phyloP scores from a whole-genome alignment of 2,888 invertebrate genomes.

The Nomada hirtipes region DNA sequence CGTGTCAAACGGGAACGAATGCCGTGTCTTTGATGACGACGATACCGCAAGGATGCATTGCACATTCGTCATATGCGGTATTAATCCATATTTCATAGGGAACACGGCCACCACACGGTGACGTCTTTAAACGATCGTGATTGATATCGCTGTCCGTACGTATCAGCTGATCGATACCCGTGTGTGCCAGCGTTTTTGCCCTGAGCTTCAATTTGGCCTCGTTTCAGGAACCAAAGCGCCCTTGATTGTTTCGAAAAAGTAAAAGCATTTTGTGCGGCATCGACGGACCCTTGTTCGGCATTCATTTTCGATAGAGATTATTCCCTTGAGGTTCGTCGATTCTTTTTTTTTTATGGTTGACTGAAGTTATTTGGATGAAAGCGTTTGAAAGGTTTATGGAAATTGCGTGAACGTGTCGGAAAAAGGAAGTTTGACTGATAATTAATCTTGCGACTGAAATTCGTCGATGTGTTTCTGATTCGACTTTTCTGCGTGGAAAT shows the following conservation, averaged over 20 bases:
- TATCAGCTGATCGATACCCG: slow-evolving; percentile 45
- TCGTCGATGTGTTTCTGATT: no score
- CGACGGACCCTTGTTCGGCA: not conserved
- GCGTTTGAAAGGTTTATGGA: no score
- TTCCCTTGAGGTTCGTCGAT: not conserved
- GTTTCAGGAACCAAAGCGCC: slow-evolving; percentile 9
- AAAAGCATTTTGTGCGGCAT: not conserved
- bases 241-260: slow-evolving; percentile 25
- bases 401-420: no score
- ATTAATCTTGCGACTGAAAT: no score
- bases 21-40: slow-evolving; percentile 34
- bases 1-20: slow-evolving; percentile 20
- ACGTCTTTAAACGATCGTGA: slow-evolving; percentile 57
- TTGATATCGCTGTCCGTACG: slow-evolving; percentile 52
- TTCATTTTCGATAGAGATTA: slow-evolving; percentile 8
- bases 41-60: slow-evolving; percentile 11
- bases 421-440: no score
- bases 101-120: slow-evolving; percentile 33
- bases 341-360: no score
- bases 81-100: slow-evolving; percentile 54
- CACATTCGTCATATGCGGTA: slow-evolving; percentile 4
- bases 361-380: no score
- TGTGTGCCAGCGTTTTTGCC: slow-evolving; percentile 32
- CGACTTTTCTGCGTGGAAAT: no score
- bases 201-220: slow-evolving; percentile 44